Conservation (phyloP, 2,113 vertebrate species). For the Austrofundulus limnaeus region DNA sequence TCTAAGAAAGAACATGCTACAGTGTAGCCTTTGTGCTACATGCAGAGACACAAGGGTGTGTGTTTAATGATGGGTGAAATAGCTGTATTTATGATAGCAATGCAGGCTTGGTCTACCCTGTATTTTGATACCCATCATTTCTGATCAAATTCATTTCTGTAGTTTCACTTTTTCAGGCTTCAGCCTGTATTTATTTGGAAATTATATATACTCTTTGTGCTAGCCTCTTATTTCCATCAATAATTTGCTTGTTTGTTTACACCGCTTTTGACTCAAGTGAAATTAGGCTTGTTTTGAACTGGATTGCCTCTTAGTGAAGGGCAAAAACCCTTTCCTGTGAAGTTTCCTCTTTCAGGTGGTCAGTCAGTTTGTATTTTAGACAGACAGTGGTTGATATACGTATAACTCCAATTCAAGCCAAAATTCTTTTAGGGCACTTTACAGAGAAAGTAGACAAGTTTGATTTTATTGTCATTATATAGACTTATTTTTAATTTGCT, state of each 20-base stretch:
- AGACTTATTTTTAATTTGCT: too few relatives aligned
- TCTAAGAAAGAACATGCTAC: constrained; percentile 18
- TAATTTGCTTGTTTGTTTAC: constrained; percentile 15
- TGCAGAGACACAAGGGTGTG: constrained; percentile 41
- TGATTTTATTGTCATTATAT: too few relatives aligned
- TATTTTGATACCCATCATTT: constrained; percentile 41
- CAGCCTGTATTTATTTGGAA: constrained; percentile 52
- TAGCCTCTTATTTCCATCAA: constrained; percentile 25
- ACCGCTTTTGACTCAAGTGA: constrained; percentile 32
- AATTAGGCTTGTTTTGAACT: constrained; percentile 41
- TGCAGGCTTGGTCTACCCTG: constrained; percentile 40
- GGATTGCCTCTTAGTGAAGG: constrained; percentile 26
- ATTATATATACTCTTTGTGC: constrained; percentile 16
- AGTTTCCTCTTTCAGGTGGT: constrained; percentile 20
- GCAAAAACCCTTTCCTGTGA: constrained; percentile 25
- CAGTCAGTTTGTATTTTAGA: constrained; percentile 14
- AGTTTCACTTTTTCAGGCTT: constrained; percentile 42
- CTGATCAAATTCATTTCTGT: constrained; percentile 40
- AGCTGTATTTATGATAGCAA: constrained; percentile 59
- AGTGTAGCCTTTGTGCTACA: constrained; percentile 26
- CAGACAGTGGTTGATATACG: background rate
- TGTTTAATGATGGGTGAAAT: constrained; percentile 72
- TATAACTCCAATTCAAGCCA: background rate
- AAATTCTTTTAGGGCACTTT: too few relatives aligned
- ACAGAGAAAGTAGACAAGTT: too few relatives aligned